Base-by-base conservation (phyloP, 92 coral and sea anemone genomes). In the Micromussa lordhowensis region DNA sequence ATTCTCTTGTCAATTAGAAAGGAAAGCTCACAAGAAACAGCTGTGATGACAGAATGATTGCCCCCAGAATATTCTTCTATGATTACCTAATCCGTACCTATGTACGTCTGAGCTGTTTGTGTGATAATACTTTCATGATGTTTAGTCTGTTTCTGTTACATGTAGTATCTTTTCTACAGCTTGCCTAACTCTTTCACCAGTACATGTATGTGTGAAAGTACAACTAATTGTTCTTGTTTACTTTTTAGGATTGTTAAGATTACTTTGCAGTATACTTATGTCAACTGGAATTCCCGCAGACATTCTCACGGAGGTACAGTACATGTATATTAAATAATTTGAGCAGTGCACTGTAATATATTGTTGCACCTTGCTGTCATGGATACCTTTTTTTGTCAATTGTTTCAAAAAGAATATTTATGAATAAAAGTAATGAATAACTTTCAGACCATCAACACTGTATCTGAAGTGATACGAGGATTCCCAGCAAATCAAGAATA, bases 281-380 rank as follows among this genome's bases (percentile, higher is more conserved):
- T 98, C 99, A 2, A 97, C 98, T 88, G 99, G 99, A 26, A 96
- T 97, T 81, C 99, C 99, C 16, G 98, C 98, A 1, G 98, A 97
- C 75, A 97, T 97, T 61, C 92, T 97, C 15, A 97, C 99, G 26
- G 99, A 97, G 88, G 99, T 97, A 84, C 77, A 81, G 48, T 71
- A 3, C 24, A 61, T 61, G 24, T 61, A n/a, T n/a, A n/a, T n/a
- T n/a, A n/a, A n/a, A n/a, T 61, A 19, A 55, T 15, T 19, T 26
- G 34, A 1, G 4, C 34, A 63, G 14, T 35, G 35, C 9, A 8
- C 10, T 7, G 51, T 44, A 9, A 7, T n/a, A 44, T 0, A 8
- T 44, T 44, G 51, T 44, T 44, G 51, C 1, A 7, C 51, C 51
- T 44, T 44, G 8, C 51, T 13, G 1, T 44, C 51, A 44, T 44